Evolutionary conservation across 2,888 invertebrate genomes (phyloP), one percentile per base, ranked within the genome.

Genomic region (Xylophagus ater): DNA sequence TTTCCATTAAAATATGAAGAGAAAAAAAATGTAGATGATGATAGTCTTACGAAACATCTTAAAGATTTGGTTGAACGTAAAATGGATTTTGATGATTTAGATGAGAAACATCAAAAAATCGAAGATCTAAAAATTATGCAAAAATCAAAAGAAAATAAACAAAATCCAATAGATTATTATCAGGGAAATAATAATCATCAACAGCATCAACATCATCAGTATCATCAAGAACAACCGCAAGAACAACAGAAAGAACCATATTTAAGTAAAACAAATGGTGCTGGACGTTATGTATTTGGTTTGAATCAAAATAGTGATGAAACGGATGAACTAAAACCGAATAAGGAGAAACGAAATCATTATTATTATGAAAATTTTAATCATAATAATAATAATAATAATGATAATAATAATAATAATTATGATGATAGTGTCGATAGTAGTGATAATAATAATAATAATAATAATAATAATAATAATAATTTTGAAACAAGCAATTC

Each of bases 51-150:
- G 19, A 40, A 37, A 14, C 40, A 44, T 42, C 20, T 42, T 7
- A 42, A 45, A 31, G 44, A 46, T 28, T 42, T 44, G n/a, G 37
- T 30, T 2, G 42, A 38, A 28, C 25, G 32, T 13, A 40, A 44
- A 42, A 43, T 41, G 35, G 43, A 44, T 26, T 42, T 41, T 34
- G 41, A 44, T 10, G 39, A 43, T 30, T 19, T 43, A 19, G 36
- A 45, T 24, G 9, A 15, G 21, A 23, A 14, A 10, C 35, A 28
- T n/a, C 24, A 32, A 13, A 39, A 40, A 33, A 15, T 10, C 13
- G 37, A 17, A 26, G n/a, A n/a, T n/a, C 5, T 8, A 20, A 13
- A 7, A 23, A 10, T 13, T 9, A 12, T 4, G 39, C 19, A 14
- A 26, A 28, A 10, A 24, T 32, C n/a, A 33, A 13, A 19, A 31